phyloP scores from a whole-genome alignment of 2,113 vertebrate species.

The Chaetura pelagica region DNA sequence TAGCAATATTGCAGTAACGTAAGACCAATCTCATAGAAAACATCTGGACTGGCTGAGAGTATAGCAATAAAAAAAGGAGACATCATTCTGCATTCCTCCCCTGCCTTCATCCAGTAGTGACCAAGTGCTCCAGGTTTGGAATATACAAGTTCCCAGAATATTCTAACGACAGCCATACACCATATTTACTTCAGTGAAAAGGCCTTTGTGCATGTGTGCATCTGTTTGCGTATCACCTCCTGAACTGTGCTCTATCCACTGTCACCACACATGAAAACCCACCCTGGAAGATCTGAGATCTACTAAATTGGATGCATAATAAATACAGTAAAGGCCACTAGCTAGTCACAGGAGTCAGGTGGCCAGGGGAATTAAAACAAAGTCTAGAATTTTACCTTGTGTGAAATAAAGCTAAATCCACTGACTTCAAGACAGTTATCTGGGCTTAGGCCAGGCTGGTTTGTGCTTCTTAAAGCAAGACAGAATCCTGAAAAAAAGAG shows the following conservation, averaged over 20 bases:
- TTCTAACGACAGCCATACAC: background rate
- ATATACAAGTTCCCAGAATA: background rate
- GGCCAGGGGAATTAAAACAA: background rate
- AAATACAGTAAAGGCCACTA: background rate
- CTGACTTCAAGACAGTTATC: background rate
- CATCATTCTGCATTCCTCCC: background rate
- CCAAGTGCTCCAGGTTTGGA: background rate
- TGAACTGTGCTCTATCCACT: rapidly evolving
- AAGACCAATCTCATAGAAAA: background rate
- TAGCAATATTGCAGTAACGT: background rate
- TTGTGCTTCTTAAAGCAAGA: background rate
- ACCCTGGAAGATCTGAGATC: background rate
- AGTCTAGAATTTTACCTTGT: background rate
- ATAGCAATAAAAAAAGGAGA: background rate
- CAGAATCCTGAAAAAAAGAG: background rate
- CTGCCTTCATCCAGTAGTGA: rapidly evolving
- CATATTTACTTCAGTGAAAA: background rate
- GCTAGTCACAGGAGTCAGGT: background rate
- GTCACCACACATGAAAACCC: background rate
- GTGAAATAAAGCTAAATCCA: background rate
- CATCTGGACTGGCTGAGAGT: background rate
- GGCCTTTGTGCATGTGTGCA: too few relatives aligned
- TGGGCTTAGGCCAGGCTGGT: background rate
- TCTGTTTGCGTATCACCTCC: background rate
- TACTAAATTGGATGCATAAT: background rate